A percentile compares a stretch with the other conserved stretches of the same genome.
These are phyloP conservation scores for Neelides folsomi DNA, from an alignment of 2,888 invertebrate genomes.

Conservation along the genomic window DNA sequence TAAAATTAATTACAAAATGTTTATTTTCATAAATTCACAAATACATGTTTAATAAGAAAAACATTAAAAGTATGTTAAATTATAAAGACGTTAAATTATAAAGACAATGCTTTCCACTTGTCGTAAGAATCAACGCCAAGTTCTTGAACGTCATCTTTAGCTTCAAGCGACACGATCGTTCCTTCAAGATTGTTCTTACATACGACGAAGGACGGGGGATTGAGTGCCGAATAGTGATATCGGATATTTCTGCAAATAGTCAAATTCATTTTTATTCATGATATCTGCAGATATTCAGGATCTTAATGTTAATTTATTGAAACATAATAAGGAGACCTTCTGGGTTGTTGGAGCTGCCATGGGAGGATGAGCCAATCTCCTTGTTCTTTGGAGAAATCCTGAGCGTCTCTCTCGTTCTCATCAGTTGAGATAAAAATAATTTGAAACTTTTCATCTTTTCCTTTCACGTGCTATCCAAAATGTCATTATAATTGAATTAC, in stretches of 20 bases:
- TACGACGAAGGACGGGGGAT: conserved; percentile 17
- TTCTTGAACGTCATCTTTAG: conserved; percentile 24
- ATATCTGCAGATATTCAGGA: background rate
- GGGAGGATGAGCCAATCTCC: conserved; percentile 24
- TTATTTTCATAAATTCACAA: too few species aligned
- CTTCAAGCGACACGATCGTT: conserved; percentile 19
- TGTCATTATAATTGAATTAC: too few species aligned
- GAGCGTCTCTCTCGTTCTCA: conserved; percentile 22
- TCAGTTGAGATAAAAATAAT: conserved; percentile 24
- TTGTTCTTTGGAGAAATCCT: conserved; percentile 22
- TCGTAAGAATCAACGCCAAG: conserved; percentile 17
- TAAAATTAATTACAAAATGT: too few species aligned
- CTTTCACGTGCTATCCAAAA: conserved; percentile 9
- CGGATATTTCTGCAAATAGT: conserved; percentile 1
- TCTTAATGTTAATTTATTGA: background rate
- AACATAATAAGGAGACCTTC: conserved; percentile 6
- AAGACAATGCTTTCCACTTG: conserved; percentile 17
- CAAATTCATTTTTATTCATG: background rate
- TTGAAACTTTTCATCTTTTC: conserved; percentile 17
- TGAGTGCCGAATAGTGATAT: conserved; percentile 17
- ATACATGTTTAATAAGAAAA: too few species aligned
- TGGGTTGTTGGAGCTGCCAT: conserved; percentile 18
- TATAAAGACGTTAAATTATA: too few species aligned
- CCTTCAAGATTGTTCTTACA: conserved; percentile 20
- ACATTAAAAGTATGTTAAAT: too few species aligned